Evolutionary conservation across 2,797 vertebrate genomes (phyloP).

Genomic region (Gobionotothen gibberifrons): DNA sequence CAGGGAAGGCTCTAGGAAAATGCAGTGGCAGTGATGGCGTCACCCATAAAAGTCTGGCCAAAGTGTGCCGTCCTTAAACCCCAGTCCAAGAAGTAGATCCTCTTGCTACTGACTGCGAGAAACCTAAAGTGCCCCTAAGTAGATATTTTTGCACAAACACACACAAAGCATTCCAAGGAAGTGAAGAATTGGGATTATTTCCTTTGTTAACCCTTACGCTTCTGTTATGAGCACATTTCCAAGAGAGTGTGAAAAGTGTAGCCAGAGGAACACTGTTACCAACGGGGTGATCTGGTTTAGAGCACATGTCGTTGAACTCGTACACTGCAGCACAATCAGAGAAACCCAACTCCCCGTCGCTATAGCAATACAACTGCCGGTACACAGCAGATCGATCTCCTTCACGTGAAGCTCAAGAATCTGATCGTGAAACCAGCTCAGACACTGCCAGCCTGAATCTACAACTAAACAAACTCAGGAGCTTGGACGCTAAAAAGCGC

Average conservation of each 20-base stretch:
- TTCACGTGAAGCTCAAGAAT: constrained; percentile 29
- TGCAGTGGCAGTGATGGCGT: constrained; percentile 77
- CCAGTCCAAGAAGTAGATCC: constrained; percentile 32
- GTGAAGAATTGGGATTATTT: constrained; percentile 4
- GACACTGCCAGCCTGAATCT: constrained; percentile 57
- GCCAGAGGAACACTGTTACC: background rate
- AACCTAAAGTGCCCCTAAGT: constrained; percentile 25
- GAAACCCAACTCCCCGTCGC: background rate
- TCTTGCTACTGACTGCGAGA: constrained; percentile 43
- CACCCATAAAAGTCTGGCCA: constrained; percentile 27
- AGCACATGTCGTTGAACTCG: constrained; percentile 10
- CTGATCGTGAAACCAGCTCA: constrained; percentile 61
- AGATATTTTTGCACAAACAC: constrained; percentile 60
- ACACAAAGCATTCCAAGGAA: constrained; percentile 54
- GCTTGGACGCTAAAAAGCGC: constrained; percentile 14
- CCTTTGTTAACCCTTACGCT: background rate
- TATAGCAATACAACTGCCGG: constrained; percentile 37
- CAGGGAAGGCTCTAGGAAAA: constrained; percentile 62
- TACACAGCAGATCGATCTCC: constrained; percentile 4
- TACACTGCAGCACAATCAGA: constrained; percentile 68
- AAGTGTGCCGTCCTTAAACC: constrained; percentile 24
- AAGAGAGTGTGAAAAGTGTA: constrained; percentile 20
- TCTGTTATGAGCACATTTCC: constrained; percentile 40
- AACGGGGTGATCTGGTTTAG: background rate
- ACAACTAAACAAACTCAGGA: constrained; percentile 54